Base-by-base conservation (phyloP, 2,888 invertebrate species). In the Aphelenchoides bicaudatus region DNA sequence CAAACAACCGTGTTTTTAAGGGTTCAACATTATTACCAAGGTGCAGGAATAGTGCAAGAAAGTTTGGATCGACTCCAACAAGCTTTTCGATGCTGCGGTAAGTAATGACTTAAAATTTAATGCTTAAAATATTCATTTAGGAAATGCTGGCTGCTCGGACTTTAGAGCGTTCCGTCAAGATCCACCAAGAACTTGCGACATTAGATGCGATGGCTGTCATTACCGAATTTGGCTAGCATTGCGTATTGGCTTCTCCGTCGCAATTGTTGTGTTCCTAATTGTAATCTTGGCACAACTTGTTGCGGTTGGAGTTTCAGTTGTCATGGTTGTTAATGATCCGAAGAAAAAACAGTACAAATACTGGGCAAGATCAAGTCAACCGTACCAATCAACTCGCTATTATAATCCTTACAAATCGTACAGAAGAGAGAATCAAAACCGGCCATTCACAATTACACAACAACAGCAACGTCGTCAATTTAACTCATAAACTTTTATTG, bases 21-120 rank as follows among this genome's bases (percentile, higher is more conserved):
- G n/a, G 59, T 77, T 4, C 78, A 79, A 48, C 75, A 78, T 60
- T 78, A 78, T 58, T 77, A 78, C 53, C 73, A 73, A 59, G 76
- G 76, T 0, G 59, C 78, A 4, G 71, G 74, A 5, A 66, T 78
- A 19, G 67, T 79, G 4, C 75, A 75, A 39, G 76, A 78, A 53
- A 68, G 71, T 2, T 54, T 79, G 13, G 78, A 78, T 50, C 65
- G 70, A 10, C 62, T 78, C 5, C 78, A 78, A 52, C 68, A 70
- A 38, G 73, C 76, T 6, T 76, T 76, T 48, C 55, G 76, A 52
- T 76, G 76, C 58, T 76, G 76, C 59, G 76, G 74, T 72, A 38
- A 56, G 58, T 48, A 21, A 23, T 29, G 4, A 53, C 51, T 38
- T n/a, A 55, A 21, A 21, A 13, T 21, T 21, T 6, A 57, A 19